Conservation (phyloP, 2,113 vertebrate genomes). For the Hylia prasina region DNA sequence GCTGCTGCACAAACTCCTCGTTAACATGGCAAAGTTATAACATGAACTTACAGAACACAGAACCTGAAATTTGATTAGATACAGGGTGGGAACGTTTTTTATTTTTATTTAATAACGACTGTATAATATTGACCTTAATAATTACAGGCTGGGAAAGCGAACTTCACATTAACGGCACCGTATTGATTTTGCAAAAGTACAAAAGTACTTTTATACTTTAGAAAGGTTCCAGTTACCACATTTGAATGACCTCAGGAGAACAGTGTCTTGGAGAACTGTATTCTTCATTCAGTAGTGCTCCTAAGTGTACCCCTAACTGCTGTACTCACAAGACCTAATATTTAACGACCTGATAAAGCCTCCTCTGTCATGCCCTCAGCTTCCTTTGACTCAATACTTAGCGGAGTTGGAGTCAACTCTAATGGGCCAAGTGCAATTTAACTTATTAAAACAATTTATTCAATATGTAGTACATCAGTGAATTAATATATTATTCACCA, state of each 20-base stretch:
- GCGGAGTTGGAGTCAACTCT: not conserved
- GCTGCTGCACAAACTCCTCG: not conserved
- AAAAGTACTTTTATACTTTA: slow-evolving; percentile 27
- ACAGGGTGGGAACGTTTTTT: not conserved
- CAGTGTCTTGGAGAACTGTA: not conserved
- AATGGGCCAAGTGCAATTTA: slow-evolving; percentile 41
- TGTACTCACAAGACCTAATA: not conserved
- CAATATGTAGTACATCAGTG: slow-evolving; percentile 32
- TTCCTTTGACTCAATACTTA: not conserved
- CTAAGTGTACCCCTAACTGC: not conserved
- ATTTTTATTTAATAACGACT: slow-evolving; percentile 4
- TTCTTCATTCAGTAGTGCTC: not conserved
- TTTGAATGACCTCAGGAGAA: not conserved
- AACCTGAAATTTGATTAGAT: slow-evolving; percentile 5
- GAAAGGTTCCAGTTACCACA: slow-evolving; percentile 7
- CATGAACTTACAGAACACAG: not conserved
- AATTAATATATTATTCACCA: slow-evolving; percentile 58
- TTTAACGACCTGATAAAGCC: not conserved
- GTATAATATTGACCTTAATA: slow-evolving; percentile 27
- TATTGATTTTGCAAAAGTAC: slow-evolving; percentile 44
- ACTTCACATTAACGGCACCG: not conserved
- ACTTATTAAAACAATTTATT: slow-evolving; percentile 48
- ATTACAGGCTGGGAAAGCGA: not conserved
- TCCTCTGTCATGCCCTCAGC: not conserved
- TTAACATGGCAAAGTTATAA: not conserved